Evolutionary conservation across 2,113 vertebrate species (phyloP).

Genomic region (Mystacornis crossleyi): DNA sequence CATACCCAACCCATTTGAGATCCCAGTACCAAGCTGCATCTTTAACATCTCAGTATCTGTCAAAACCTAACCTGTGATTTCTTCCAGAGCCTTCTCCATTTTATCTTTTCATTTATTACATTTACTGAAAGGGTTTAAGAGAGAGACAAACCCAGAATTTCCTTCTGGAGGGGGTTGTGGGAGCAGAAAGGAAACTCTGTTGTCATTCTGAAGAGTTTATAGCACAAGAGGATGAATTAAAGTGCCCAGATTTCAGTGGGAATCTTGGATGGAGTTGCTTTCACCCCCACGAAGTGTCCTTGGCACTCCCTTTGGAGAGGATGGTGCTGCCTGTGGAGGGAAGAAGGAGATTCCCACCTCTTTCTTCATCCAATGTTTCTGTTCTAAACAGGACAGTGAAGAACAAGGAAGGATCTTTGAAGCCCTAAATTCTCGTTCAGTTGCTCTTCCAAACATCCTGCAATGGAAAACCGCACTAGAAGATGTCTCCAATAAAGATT

Average conservation of each 20-base stretch:
- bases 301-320: not conserved
- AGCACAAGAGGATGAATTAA: not conserved
- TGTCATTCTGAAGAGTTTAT: not conserved
- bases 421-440: not conserved
- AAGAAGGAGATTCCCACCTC: not conserved
- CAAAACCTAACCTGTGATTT: not conserved
- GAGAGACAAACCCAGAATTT: not conserved
- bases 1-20: not conserved
- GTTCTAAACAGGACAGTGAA: not conserved
- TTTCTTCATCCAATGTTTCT: not conserved
- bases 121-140: not conserved
- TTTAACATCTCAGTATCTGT: not conserved
- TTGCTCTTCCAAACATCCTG: not conserved
- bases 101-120: not conserved
- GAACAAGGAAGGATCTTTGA: not conserved
- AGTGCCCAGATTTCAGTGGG: constrained; percentile 8
- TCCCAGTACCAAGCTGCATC: not conserved
- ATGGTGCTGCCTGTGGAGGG: not conserved
- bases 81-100: not conserved
- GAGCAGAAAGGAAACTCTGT: not conserved
- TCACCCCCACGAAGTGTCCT: not conserved
- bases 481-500: not conserved
- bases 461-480: not conserved
- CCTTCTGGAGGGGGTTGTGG: not conserved
- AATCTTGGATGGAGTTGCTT: not conserved